These are phyloP conservation scores for Diarsia dahlii DNA, from an alignment of 2,888 invertebrate species.

Conservation along the genomic window DNA sequence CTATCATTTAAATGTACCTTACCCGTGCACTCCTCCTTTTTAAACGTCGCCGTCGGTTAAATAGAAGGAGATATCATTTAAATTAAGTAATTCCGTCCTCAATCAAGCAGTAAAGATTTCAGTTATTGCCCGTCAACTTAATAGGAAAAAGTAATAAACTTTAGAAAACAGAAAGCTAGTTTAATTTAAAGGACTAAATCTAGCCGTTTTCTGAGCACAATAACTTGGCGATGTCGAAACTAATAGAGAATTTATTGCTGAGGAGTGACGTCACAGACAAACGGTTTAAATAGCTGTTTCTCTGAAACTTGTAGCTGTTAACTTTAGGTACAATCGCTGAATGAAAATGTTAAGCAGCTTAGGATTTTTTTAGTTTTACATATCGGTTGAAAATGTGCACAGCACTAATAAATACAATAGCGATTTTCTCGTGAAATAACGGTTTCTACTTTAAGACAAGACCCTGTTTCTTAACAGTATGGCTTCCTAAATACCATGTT, in stretches of 20 bases:
- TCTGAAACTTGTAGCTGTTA: slow-evolving; percentile 31
- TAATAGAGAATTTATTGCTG: slow-evolving; percentile 47
- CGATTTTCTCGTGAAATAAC: too few relatives aligned
- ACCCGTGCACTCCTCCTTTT: too few relatives aligned
- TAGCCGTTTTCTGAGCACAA: slow-evolving; percentile 4
- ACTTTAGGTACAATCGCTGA: slow-evolving; percentile 4
- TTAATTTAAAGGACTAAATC: slow-evolving; percentile 7
- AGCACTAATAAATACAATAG: too few relatives aligned
- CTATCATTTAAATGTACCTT: too few relatives aligned
- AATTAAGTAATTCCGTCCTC: background rate
- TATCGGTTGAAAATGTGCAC: too few relatives aligned
- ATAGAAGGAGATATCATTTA: background rate
- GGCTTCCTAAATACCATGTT: too few relatives aligned
- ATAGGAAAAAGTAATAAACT: background rate
- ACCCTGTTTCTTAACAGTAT: too few relatives aligned
- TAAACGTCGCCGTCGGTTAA: too few relatives aligned
- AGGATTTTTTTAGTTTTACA: background rate
- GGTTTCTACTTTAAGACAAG: too few relatives aligned
- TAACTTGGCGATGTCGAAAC: slow-evolving; percentile 22
- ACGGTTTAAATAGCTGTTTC: slow-evolving; percentile 38
- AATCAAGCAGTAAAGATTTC: background rate
- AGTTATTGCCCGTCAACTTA: background rate
- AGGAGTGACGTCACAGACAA: slow-evolving; percentile 36
- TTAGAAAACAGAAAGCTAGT: slow-evolving; percentile 3
- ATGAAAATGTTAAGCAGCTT: slow-evolving; percentile 4